Evolutionary conservation across 2,113 vertebrate species (phyloP), one percentile per base, ranked within the genome.

Genomic region (Dipodomys stephensi): DNA sequence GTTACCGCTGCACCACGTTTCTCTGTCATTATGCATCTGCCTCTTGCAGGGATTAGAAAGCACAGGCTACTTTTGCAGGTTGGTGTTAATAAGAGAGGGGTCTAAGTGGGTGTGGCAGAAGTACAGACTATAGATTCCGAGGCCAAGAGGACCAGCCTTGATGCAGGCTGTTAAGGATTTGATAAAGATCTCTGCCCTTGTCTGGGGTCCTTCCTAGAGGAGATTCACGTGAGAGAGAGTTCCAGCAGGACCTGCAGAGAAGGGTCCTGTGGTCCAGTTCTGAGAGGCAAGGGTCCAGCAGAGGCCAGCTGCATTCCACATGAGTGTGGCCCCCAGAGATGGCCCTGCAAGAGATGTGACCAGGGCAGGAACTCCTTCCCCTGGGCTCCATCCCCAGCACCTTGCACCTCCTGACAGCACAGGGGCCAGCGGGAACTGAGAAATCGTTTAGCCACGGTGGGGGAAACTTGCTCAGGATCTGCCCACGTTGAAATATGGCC

Each of bases 1-100:
- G 97, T 97, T 97, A 97, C 96, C 19, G 25, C 81, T 5, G 77
- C 84, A 44, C 96, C 83, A 72, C 80, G 87, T 89, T 30, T 10
- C 83, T 90, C 94, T 84, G 95, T 96, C 96, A 94, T 97, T 93
- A 92, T 23, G 83, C 39, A 88, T 74, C 93, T 94, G 79, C 88
- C 44, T 93, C 73, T 90, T 68, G 64, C 77, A 91, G 92, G 90
- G 93, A 49, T 8, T 35, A 80, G 79, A 23, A 91, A 16, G 12
- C 67, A 7, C 71, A n/a, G 93, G 88, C 30, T 77, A 13, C 62
- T 82, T 80, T 83, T 49, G 62, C 53, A 73, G 64, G 22, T 25
- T 28, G 69, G 57, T 1, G 22, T 85, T 95, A 74, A 81, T 84
- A 68, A 90, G 83, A 0, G 13, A 91, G 57, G 35, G 62, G 27